Base-by-base conservation (phyloP, 2,888 invertebrate genomes). In the Diaperis boleti region DNA sequence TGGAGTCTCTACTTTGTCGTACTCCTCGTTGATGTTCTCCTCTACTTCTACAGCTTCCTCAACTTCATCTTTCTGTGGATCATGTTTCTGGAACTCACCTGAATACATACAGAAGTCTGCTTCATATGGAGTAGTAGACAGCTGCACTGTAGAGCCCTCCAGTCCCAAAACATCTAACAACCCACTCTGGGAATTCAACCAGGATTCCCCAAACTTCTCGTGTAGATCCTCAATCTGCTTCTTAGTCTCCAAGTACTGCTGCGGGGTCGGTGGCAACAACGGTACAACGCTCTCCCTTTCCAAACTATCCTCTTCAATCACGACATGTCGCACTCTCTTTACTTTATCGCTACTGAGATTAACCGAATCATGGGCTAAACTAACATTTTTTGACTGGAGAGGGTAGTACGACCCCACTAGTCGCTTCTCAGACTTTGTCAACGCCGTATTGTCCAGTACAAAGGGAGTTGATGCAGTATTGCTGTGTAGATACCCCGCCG, bases 121-220 rank as follows among this genome's bases (percentile, higher is more conserved):
- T 57, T 71, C 69, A 3, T 67, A 71, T 1, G 74, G 73, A 20
- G 74, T 74, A 1, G 78, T 69, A 0, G 72, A 68, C 3, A 68
- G 8, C 2, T 74, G 62, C 15, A 64, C 59, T 0, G 72, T 64
- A 7, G 74, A 65, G 41, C 78, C 77, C 56, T 82, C 78, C 39
- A 86, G 74, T 10, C 88, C 87, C 71, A 88, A 79, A 20, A 85
- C 84, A 71, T 83, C 83, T 31, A 78, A 75, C 22, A 84, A 82
- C 1, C 75, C 76, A 3, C 70, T 69, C 29, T 73, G 66, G 18
- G 59, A 62, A 59, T 85, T 85, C 20, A 89, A 72, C 89, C 89
- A 89, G 49, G 85, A 83, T 67, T 85, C 84, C 7, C 89, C 89
- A 73, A 84, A 87, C 69, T 84, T 83, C 64, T 85, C 78, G 8